Conservation (phyloP, 2,113 vertebrate genomes). For the Hippocampus guttulatus region DNA sequence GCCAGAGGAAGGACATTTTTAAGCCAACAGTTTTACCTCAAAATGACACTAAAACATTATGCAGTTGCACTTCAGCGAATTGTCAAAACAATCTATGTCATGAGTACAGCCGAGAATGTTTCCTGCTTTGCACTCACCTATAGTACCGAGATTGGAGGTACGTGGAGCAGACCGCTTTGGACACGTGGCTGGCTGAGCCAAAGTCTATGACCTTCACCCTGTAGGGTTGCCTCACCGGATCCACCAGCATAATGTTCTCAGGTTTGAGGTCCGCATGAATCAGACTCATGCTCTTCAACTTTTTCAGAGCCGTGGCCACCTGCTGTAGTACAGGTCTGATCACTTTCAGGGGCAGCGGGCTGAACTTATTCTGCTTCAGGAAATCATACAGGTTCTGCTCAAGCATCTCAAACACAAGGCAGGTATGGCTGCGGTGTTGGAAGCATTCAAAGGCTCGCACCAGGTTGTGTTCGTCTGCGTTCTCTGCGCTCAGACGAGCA, state of each 20-base stretch:
- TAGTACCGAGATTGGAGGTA: constrained; percentile 99
- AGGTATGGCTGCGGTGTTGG: constrained; percentile 96
- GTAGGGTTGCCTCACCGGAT: constrained; percentile 95
- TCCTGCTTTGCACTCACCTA: constrained; percentile 77
- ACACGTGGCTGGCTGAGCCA: constrained; percentile 97
- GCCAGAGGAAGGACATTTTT: constrained; percentile 33
- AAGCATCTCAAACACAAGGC: constrained; percentile 98
- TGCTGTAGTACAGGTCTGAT: constrained; percentile 97
- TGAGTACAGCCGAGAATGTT: not conserved
- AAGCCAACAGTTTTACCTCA: constrained; percentile 7
- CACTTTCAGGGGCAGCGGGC: constrained; percentile 94
- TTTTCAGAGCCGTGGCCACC: constrained; percentile 96
- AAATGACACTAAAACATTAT: constrained; percentile 1
- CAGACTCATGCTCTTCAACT: constrained; percentile 96
- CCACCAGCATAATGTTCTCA: constrained; percentile 99
- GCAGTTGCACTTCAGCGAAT: not conserved
- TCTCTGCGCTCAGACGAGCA: constrained; percentile 91
- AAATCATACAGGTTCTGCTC: constrained; percentile 99
- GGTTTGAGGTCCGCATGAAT: constrained; percentile 99
- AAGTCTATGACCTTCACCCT: constrained; percentile 99
- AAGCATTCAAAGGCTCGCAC: constrained; percentile 97
- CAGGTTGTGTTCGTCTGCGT: constrained; percentile 95
- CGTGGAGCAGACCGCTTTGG: constrained; percentile 98
- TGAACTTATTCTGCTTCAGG: constrained; percentile 99
- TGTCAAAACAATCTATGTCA: not conserved